A percentile compares a stretch with the other conserved stretches of the same genome.
phyloP scores from a whole-genome alignment of 2,797 vertebrate species.

The Thalassophryne amazonica region DNA sequence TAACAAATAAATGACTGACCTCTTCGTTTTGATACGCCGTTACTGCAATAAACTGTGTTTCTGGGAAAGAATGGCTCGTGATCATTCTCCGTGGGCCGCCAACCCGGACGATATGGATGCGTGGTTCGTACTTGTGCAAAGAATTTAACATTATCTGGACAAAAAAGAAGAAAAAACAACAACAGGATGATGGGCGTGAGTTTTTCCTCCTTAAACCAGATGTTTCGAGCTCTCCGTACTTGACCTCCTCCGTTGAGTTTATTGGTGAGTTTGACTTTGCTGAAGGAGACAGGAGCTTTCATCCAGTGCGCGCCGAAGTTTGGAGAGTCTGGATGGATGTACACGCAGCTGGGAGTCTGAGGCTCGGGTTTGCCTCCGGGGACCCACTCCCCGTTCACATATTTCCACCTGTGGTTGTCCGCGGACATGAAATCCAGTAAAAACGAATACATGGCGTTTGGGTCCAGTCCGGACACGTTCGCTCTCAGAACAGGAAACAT shows the following conservation, averaged over 20 bases:
- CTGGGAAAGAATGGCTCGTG: slow-evolving; percentile 80
- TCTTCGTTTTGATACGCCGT: slow-evolving; percentile 85
- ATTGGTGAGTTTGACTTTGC: slow-evolving; percentile 84
- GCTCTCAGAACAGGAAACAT: slow-evolving; percentile 82
- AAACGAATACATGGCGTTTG: slow-evolving; percentile 82
- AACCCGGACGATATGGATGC: slow-evolving; percentile 81
- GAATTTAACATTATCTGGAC: slow-evolving; percentile 83
- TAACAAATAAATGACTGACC: slow-evolving; percentile 49
- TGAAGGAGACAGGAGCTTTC: slow-evolving; percentile 81
- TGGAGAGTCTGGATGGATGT: slow-evolving; percentile 83
- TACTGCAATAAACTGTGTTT: slow-evolving; percentile 84
- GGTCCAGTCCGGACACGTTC: slow-evolving; percentile 76
- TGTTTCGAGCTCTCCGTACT: slow-evolving; percentile 51
- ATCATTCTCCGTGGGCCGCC: slow-evolving; percentile 81
- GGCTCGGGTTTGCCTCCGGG: slow-evolving; percentile 81
- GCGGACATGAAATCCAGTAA: slow-evolving; percentile 79
- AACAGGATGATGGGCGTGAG: neutral
- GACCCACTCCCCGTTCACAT: slow-evolving; percentile 83
- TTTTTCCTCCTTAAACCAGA: too few species aligned
- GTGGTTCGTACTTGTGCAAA: slow-evolving; percentile 82
- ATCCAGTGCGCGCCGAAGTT: slow-evolving; percentile 86
- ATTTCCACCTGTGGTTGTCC: slow-evolving; percentile 85
- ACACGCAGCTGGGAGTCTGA: slow-evolving; percentile 81
- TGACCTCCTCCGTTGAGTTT: slow-evolving; percentile 84
- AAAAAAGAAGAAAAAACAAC: neutral